These are phyloP conservation scores for Cepaea hortensis DNA, from an alignment of 2,888 invertebrate genomes.

Conservation along the genomic window DNA sequence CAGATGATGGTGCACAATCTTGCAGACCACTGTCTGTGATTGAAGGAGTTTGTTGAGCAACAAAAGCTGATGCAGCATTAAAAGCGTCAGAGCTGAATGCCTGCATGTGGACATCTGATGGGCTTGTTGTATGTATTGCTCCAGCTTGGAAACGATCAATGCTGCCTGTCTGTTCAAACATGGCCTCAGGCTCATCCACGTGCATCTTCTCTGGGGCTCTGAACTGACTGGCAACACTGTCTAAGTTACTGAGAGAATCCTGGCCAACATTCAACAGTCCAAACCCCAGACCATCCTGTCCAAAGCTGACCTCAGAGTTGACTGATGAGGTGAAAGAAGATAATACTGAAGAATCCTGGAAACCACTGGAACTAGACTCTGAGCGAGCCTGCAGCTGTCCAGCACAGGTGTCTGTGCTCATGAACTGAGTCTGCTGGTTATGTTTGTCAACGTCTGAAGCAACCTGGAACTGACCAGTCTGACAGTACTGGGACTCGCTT, in stretches of 20 bases:
- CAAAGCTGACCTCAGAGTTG: neutral
- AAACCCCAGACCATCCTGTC: slow-evolving; percentile 9
- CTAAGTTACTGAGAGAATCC: neutral
- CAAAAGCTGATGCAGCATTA: neutral
- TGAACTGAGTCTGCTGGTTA: neutral
- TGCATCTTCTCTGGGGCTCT: slow-evolving; percentile 41
- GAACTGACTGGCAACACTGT: slow-evolving; percentile 9
- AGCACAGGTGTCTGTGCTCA: neutral
- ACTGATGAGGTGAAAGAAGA: slow-evolving; percentile 11
- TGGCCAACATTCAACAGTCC: slow-evolving; percentile 14
- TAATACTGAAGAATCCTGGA: slow-evolving; percentile 25
- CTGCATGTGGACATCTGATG: slow-evolving; percentile 13
- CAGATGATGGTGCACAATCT: slow-evolving; percentile 5
- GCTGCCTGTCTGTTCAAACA: slow-evolving; percentile 12
- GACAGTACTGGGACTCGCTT: neutral
- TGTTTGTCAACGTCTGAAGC: neutral
- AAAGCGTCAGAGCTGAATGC: neutral
- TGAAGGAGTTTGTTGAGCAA: neutral
- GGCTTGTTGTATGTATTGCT: no score
- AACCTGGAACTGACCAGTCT: slow-evolving; percentile 15
- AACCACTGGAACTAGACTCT: slow-evolving; percentile 18
- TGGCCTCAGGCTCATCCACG: slow-evolving; percentile 32
- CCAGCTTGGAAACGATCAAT: neutral
- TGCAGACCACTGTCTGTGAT: neutral
- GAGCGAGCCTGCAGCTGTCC: slow-evolving; percentile 19